Evolutionary conservation across 2,113 vertebrate genomes (phyloP).

Genomic region (Burhinus bistriatus): DNA sequence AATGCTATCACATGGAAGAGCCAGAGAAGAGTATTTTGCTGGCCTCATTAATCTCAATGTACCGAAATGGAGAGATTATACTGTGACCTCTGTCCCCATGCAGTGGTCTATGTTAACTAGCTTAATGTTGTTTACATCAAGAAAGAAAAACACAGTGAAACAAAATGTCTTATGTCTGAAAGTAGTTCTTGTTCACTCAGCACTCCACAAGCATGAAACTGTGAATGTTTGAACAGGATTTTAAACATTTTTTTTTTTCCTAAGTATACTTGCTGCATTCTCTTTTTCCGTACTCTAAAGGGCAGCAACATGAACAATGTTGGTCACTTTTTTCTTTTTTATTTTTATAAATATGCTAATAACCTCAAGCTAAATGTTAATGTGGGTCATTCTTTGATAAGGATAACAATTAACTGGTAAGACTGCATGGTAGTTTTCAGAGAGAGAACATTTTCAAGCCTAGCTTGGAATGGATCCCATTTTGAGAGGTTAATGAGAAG

Average conservation of each 20-base stretch:
- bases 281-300: conserved; percentile 34
- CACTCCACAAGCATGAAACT: neutral
- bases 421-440: conserved; percentile 71
- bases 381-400: conserved; percentile 80
- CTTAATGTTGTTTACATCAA: conserved; percentile 63
- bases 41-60: conserved; percentile 65
- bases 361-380: conserved; percentile 77
- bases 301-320: conserved; percentile 42
- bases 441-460: conserved; percentile 71
- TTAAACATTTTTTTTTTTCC: neutral
- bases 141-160: conserved; percentile 33
- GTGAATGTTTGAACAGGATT: conserved; percentile 30
- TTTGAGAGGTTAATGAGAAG: conserved; percentile 82
- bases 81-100: conserved; percentile 53
- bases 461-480: conserved; percentile 73
- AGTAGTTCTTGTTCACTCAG: conserved; percentile 48
- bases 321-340: conserved; percentile 57
- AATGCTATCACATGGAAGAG: conserved; percentile 41
- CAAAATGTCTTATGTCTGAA: conserved; percentile 18
- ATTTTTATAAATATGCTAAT: conserved; percentile 79
- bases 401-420: conserved; percentile 80
- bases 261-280: conserved; percentile 16
- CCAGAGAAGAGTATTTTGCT: conserved; percentile 36
- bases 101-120: conserved; percentile 65
- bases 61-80: conserved; percentile 60